phyloP scores from a whole-genome alignment of 2,113 vertebrate genomes.

The Meles meles region DNA sequence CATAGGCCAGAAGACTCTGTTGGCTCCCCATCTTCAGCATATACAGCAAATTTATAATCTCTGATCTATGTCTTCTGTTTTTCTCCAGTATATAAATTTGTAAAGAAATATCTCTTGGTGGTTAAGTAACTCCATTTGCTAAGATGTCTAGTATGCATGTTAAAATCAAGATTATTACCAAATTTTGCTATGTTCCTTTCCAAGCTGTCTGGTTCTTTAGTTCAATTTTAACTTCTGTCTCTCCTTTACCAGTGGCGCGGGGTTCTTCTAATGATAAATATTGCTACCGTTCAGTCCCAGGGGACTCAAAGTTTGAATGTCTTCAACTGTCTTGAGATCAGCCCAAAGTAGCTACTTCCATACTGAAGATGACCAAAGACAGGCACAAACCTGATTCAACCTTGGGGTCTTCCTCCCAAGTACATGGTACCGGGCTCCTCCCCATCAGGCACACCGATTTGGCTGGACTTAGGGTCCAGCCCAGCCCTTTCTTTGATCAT shows the following conservation, averaged over 20 bases:
- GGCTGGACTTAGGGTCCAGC: not conserved
- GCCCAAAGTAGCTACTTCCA: not conserved
- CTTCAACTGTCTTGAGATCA: not conserved
- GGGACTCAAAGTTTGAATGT: not conserved
- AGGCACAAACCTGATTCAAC: not conserved
- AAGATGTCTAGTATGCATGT: not conserved
- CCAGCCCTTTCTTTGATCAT: not conserved
- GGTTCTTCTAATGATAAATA: not conserved
- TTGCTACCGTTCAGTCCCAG: not conserved
- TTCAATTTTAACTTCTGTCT: not conserved
- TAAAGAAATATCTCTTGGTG: slow-evolving; percentile 2
- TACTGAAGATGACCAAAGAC: not conserved
- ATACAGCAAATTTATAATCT: not conserved
- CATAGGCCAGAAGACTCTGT: not conserved
- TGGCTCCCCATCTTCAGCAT: not conserved
- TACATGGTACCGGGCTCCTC: not conserved
- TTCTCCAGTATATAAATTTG: not conserved
- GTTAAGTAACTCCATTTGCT: not conserved
- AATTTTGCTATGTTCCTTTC: not conserved
- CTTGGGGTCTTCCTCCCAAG: not conserved
- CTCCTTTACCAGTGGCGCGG: not conserved
- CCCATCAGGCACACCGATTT: not conserved
- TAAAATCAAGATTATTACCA: not conserved
- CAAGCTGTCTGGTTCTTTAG: not conserved
- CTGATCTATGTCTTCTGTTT: not conserved